Evolutionary conservation across 30 jellyfish, hydroid and myxozoan genomes (phyloP), one percentile per base, ranked within the genome.

Genomic region (Sanderia malayensis): DNA sequence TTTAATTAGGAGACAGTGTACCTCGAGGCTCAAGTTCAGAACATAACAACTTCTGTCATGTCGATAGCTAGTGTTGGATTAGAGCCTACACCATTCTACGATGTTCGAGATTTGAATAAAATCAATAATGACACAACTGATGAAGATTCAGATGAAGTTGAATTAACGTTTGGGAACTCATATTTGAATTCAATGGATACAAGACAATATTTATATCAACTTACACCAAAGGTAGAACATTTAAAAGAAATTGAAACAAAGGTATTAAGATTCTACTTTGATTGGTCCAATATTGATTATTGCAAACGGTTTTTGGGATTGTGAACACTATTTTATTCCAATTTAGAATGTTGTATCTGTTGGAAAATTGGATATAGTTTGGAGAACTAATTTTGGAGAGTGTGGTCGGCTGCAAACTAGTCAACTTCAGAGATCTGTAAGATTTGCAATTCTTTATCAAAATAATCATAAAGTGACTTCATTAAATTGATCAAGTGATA

Each of bases 331-430:
- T n/a, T n/a, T 21, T 17, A 10, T 63, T 18, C 52, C 6, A 37
- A 55, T 61, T 19, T 60, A 86, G 96, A 61, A 65, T 28, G 22
- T 57, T 57, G 58, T 74, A 24, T 89, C 95, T 0, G 72, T 89
- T 49, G 97, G 97, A 1, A 89, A 89, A 71, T 62, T 89, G 7
- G 97, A 89, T 49, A 89, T 89, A 53, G 94, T 89, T 2, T 89
- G 97, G 97, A 58, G 94, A 33, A 89, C 97, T 0, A 89, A 89
- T 60, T 89, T 89, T 69, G 97, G 97, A n/a, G 97, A 89, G 37
- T 28, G 52, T 45, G 97, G 97, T 0, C 79, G 97, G 32, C 87
- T 89, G 31, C 97, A 89, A 57, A 89, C 97, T 1, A 89, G 97
- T 53, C 95, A 89, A 53, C 85, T 89, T 34, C 97, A 89, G 37